Conservation (phyloP, 1,140 invertebrate genomes). For the Sycophaga agraensis region DNA sequence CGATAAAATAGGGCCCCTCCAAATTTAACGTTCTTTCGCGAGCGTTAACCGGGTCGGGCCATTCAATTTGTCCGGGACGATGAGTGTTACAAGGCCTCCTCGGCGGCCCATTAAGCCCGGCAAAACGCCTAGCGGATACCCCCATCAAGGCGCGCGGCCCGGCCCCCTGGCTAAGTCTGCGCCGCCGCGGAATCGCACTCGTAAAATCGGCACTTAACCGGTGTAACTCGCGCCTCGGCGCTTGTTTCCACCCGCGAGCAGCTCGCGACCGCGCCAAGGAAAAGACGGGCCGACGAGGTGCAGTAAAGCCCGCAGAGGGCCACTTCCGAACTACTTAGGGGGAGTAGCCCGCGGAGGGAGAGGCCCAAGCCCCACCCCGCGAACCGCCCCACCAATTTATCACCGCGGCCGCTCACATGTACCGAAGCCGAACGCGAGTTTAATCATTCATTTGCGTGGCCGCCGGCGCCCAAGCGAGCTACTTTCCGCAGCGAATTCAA, state of each 20-base stretch:
- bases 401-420: neutral
- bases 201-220: constrained; percentile 20
- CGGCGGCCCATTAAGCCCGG: too few relatives aligned
- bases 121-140: too few relatives aligned
- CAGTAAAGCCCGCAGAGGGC: neutral
- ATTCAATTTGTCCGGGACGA: too few relatives aligned
- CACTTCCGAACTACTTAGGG: constrained; percentile 24
- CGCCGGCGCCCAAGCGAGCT: neutral
- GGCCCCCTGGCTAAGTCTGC: neutral
- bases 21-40: too few relatives aligned
- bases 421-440: constrained; percentile 11
- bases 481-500: constrained; percentile 19
- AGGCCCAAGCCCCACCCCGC: neutral
- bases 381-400: neutral
- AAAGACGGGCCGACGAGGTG: neutral
- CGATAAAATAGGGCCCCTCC: too few relatives aligned
- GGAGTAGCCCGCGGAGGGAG: neutral
- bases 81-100: too few relatives aligned
- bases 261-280: too few relatives aligned
- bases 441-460: constrained; percentile 23
- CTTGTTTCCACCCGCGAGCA: neutral
- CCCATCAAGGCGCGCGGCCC: neutral
- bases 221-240: neutral
- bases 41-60: too few relatives aligned
- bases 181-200: neutral